A percentile compares a stretch with the other conserved stretches of the same genome.
These are phyloP conservation scores for Ramphastos sulfuratus DNA, from an alignment of 2,113 vertebrate genomes.

Conservation along the genomic window DNA sequence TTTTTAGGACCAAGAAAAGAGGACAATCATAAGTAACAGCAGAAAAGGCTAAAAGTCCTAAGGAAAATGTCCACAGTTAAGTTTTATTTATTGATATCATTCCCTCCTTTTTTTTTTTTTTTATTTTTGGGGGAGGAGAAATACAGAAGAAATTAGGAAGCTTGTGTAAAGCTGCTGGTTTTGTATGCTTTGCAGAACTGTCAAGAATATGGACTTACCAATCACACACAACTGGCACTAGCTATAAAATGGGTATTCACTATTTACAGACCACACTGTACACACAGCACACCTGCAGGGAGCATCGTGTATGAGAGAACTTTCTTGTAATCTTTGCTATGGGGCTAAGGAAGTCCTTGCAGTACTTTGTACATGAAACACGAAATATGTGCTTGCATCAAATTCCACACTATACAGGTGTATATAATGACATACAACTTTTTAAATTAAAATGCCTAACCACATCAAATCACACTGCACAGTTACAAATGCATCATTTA, in stretches of 20 bases:
- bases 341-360: neutral
- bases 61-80: neutral
- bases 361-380: neutral
- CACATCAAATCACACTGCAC: neutral
- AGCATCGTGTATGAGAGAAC: neutral
- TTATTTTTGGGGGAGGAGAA: neutral
- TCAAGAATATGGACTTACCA: neutral
- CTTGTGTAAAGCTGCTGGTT: neutral
- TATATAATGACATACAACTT: neutral
- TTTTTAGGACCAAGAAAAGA: conserved; percentile 20
- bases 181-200: conserved; percentile 6
- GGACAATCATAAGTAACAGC: neutral
- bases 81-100: neutral
- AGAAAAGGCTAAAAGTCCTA: neutral
- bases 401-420: neutral
- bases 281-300: neutral
- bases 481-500: neutral
- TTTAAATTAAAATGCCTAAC: neutral
- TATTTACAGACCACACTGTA: neutral
- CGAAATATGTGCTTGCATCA: neutral
- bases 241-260: neutral
- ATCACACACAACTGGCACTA: neutral
- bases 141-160: neutral
- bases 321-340: neutral
- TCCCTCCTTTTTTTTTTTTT: neutral